Evolutionary conservation across 2,888 invertebrate genomes (phyloP).

Genomic region (Amblyteles armatorius): DNA sequence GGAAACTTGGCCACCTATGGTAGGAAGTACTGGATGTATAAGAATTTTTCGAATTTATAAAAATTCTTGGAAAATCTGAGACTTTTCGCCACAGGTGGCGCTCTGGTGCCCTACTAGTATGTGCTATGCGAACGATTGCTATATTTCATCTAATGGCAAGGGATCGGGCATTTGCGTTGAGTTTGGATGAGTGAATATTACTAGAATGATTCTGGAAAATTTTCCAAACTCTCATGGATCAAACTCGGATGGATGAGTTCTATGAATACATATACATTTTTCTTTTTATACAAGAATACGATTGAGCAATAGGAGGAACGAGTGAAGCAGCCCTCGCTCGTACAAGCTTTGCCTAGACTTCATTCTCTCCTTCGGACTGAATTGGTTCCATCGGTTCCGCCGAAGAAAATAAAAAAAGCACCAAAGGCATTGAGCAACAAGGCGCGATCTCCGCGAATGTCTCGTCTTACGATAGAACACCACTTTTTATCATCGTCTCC

Average conservation of each 20-base stretch:
- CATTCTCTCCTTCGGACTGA: not conserved
- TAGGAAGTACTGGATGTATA: no score
- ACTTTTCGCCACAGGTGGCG: no score
- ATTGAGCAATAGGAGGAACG: constrained; percentile 3
- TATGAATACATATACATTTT: not conserved
- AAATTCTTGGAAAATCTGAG: no score
- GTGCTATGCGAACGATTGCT: no score
- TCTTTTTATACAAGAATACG: not conserved
- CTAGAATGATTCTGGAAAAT: no score
- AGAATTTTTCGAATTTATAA: no score
- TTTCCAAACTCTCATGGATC: no score
- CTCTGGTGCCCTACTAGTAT: no score
- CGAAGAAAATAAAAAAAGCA: not conserved
- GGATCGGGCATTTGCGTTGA: no score
- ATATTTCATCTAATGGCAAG: no score
- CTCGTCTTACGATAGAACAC: constrained; percentile 49
- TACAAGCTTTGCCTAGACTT: not conserved
- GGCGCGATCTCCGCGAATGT: constrained; percentile 36
- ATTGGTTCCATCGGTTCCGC: constrained; percentile 5
- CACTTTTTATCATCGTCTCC: constrained; percentile 52
- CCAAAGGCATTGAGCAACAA: constrained; percentile 6
- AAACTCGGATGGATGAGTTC: constrained; percentile 13
- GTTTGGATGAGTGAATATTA: no score
- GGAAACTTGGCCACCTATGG: no score
- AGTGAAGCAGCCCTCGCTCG: not conserved